A percentile compares a stretch with the other conserved stretches of the same genome.
These are phyloP conservation scores for Myotis planiceps DNA, from an alignment of 2,797 vertebrate genomes.

Conservation along the genomic window DNA sequence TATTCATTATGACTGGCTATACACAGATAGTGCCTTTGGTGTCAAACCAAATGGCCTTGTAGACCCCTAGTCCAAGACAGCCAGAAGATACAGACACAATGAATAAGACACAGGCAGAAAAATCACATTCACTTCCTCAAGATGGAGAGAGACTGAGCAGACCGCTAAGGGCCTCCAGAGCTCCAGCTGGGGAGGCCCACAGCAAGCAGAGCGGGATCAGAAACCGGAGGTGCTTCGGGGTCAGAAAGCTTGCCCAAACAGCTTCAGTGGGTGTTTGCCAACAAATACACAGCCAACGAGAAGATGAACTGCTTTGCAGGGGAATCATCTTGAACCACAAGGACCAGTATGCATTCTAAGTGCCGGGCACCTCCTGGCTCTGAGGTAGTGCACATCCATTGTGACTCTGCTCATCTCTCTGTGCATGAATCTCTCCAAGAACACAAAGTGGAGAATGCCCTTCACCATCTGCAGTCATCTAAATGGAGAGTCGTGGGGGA, in stretches of 20 bases:
- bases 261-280: background rate
- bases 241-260: background rate
- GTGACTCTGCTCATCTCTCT: background rate
- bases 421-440: background rate
- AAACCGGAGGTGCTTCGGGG: background rate
- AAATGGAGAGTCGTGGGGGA: background rate
- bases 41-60: slow-evolving; percentile 43
- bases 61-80: slow-evolving; percentile 37
- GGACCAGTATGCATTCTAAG: background rate
- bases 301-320: background rate
- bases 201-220: background rate
- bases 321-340: background rate
- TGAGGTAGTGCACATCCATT: background rate
- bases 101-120: slow-evolving; percentile 14
- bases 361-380: background rate
- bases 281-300: background rate
- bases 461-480: background rate
- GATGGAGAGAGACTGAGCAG: background rate
- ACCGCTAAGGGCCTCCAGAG: background rate
- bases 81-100: slow-evolving; percentile 29
- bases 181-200: background rate
- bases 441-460: background rate
- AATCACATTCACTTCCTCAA: background rate
- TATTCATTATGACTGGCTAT: slow-evolving; percentile 63
- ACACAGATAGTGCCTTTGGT: slow-evolving; percentile 50